Evolutionary conservation across 2,797 vertebrate genomes (phyloP).

Genomic region (Cyclopterus lumpus): DNA sequence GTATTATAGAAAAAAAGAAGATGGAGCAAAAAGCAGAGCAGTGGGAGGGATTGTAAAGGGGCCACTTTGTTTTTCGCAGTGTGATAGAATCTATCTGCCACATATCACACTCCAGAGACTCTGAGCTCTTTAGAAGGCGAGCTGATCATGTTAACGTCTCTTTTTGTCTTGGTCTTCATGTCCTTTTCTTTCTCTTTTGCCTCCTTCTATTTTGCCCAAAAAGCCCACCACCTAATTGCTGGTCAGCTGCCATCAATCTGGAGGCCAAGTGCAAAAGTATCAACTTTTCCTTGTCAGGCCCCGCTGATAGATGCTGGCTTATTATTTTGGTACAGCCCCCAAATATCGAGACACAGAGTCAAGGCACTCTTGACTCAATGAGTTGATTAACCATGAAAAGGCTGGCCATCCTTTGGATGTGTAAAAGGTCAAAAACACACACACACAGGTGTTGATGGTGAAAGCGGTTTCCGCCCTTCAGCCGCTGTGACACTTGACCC

Average conservation of each 20-base stretch:
- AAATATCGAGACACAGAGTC: constrained; percentile 68
- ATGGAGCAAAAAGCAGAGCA: constrained; percentile 36
- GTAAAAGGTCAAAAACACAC: constrained; percentile 63
- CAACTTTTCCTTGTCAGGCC: constrained; percentile 64
- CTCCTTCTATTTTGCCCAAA: constrained; percentile 31
- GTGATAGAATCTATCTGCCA: constrained; percentile 65
- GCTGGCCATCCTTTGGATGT: constrained; percentile 61
- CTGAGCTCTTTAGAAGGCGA: constrained; percentile 59
- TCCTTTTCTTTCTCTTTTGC: constrained; percentile 38
- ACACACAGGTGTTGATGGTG: constrained; percentile 47
- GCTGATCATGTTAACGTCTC: constrained; percentile 44
- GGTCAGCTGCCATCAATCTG: constrained; percentile 70
- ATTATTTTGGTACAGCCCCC: constrained; percentile 68
- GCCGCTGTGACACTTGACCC: constrained; percentile 62
- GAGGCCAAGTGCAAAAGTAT: constrained; percentile 66
- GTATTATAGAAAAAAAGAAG: constrained; percentile 35
- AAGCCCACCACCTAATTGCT: constrained; percentile 46
- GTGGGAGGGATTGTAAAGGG: constrained; percentile 34
- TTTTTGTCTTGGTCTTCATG: constrained; percentile 28
- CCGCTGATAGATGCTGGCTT: constrained; percentile 66
- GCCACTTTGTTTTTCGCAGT: constrained; percentile 49
- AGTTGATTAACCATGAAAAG: constrained; percentile 83
- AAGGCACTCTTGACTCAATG: constrained; percentile 65
- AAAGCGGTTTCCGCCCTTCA: constrained; percentile 54
- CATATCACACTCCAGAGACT: constrained; percentile 61